Conservation (phyloP, 2,113 vertebrate species). For the Taurulus bubalis region DNA sequence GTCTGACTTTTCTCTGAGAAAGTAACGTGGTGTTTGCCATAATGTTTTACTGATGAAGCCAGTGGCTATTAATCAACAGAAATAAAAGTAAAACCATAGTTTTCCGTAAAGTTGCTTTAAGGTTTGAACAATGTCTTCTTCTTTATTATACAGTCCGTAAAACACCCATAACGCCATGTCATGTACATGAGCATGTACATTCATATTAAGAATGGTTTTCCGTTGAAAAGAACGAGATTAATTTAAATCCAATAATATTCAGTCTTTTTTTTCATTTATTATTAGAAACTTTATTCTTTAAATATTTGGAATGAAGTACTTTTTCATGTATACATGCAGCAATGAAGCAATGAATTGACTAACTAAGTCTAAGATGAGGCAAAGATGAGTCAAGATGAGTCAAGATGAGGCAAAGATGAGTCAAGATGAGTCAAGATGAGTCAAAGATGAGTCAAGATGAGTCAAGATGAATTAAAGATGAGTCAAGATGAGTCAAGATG, state of each 20-base stretch:
- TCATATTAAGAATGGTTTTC: too few relatives aligned
- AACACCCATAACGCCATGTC: neutral
- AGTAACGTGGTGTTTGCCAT: too few relatives aligned
- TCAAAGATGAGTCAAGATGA: neutral
- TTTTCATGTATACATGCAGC: too few relatives aligned
- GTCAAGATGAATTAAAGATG: too few relatives aligned
- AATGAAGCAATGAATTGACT: too few relatives aligned
- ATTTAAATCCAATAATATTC: neutral
- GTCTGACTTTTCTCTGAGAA: too few relatives aligned
- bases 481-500: too few relatives aligned
- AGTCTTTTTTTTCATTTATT: neutral
- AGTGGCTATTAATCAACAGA: neutral
- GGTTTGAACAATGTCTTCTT: neutral
- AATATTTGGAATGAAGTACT: neutral
- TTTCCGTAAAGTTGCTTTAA: neutral
- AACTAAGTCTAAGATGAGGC: neutral
- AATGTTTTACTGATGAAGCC: too few relatives aligned
- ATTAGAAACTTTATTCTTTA: neutral
- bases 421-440: neutral
- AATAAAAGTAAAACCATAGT: neutral
- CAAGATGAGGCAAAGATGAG: neutral
- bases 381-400: too few relatives aligned
- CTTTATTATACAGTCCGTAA: neutral
- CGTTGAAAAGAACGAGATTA: neutral
- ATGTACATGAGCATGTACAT: neutral